phyloP scores from a whole-genome alignment of 2,113 vertebrate genomes.

The Zapornia atra region DNA sequence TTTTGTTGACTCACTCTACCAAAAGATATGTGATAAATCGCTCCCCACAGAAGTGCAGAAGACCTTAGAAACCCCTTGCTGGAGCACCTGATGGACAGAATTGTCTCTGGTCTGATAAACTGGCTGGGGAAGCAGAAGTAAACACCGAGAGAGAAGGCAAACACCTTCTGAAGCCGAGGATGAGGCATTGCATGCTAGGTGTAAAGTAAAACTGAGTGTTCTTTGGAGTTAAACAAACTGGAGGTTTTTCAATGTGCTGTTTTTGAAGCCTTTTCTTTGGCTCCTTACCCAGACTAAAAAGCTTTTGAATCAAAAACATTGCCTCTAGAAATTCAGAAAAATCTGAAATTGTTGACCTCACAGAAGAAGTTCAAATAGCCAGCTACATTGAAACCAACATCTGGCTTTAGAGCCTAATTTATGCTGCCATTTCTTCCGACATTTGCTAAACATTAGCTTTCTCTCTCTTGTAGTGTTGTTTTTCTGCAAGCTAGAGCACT shows the following conservation, averaged over 20 bases:
- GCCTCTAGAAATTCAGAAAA: slow-evolving; percentile 27
- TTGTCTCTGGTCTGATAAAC: neutral
- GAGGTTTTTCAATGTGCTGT: neutral
- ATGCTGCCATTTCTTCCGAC: neutral
- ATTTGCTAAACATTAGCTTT: neutral
- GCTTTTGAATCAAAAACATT: neutral
- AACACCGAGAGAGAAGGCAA: neutral
- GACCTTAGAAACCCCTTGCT: neutral
- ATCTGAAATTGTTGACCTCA: slow-evolving; percentile 1
- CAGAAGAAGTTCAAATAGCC: neutral
- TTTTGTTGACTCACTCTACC: neutral
- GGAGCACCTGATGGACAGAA: neutral
- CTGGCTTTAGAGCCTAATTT: neutral
- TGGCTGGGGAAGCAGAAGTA: neutral
- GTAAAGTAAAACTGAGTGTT: neutral
- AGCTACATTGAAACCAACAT: neutral
- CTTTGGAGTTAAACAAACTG: neutral
- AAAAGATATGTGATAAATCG: neutral
- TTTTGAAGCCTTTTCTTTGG: neutral
- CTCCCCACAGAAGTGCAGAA: neutral
- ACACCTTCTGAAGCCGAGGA: neutral
- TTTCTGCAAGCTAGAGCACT: neutral
- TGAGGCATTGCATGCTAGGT: neutral
- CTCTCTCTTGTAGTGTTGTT: neutral
- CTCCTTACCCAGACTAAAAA: neutral